Percentiles rank a stretch among this genome's conserved stretches.
phyloP scores from a whole-genome alignment of 2,797 vertebrate genomes.

The Vespertilio murinus region DNA sequence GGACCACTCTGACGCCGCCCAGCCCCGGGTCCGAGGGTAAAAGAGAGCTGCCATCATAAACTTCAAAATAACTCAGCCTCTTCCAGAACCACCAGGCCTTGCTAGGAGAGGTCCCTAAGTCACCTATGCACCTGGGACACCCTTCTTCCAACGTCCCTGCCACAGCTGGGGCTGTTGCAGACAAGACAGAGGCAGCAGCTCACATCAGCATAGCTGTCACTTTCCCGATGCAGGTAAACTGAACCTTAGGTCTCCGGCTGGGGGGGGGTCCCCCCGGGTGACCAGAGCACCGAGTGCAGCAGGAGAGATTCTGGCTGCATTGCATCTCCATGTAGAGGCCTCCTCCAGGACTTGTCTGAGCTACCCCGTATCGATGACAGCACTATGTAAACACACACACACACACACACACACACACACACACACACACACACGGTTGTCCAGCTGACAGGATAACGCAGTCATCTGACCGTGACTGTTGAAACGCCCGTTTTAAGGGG shows the following conservation, averaged over 20 bases:
- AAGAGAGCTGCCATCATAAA: background rate
- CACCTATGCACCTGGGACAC: too few species aligned
- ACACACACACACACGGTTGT: background rate
- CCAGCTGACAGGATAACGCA: background rate
- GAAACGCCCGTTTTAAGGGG: background rate
- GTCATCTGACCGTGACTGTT: background rate
- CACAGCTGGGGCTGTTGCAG: background rate
- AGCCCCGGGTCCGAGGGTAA: rapidly evolving
- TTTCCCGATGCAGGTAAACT: background rate
- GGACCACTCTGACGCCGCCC: background rate
- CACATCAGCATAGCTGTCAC: too few species aligned
- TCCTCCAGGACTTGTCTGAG: background rate
- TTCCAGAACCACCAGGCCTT: background rate
- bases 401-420: background rate
- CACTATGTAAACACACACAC: background rate
- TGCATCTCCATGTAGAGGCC: rapidly evolving
- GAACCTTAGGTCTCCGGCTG: background rate
- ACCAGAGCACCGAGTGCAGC: rapidly evolving
- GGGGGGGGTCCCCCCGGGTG: too few species aligned
- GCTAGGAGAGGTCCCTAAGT: background rate
- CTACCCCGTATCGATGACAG: background rate
- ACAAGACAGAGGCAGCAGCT: too few species aligned
- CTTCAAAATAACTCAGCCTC: background rate
- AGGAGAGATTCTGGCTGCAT: background rate
- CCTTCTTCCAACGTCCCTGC: background rate